Percentiles rank a stretch among this genome's conserved stretches.
Evolutionary conservation across 2,113 vertebrate species (phyloP).

Genomic region (Pangasianodon gigas): DNA sequence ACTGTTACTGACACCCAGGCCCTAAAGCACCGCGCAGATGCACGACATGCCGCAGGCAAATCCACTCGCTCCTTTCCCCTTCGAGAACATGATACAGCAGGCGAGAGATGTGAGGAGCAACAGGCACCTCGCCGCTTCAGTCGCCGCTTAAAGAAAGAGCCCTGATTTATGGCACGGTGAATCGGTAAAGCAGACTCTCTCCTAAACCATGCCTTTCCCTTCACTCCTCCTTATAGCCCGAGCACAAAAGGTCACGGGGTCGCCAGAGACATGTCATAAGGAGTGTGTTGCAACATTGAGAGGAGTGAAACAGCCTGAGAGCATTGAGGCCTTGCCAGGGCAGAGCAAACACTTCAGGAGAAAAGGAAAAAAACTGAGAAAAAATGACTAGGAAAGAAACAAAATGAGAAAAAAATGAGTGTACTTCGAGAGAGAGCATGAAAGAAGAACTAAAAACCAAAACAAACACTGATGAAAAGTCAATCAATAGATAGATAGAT

Average conservation of each 20-base stretch:
- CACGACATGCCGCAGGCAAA: slow-evolving; percentile 32
- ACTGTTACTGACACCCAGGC: slow-evolving; percentile 40
- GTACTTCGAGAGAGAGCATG: neutral
- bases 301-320: slow-evolving; percentile 21
- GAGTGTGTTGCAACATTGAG: slow-evolving; percentile 17
- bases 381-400: neutral
- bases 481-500: neutral
- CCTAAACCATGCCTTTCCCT: neutral
- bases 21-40: slow-evolving; percentile 9
- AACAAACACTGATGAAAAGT: neutral
- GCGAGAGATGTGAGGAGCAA: slow-evolving; percentile 20
- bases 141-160: slow-evolving; percentile 13
- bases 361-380: neutral
- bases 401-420: neutral
- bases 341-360: too few relatives aligned
- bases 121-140: slow-evolving; percentile 20
- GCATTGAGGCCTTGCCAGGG: neutral
- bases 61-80: slow-evolving; percentile 36
- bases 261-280: neutral
- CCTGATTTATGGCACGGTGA: slow-evolving; percentile 19
- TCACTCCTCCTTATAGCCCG: slow-evolving; percentile 2
- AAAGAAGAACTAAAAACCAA: neutral
- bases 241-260: slow-evolving; percentile 5
- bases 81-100: slow-evolving; percentile 37
- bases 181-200: neutral